Conservation (phyloP, 2,113 vertebrate genomes). For the Pomatostomus ruficeps region DNA sequence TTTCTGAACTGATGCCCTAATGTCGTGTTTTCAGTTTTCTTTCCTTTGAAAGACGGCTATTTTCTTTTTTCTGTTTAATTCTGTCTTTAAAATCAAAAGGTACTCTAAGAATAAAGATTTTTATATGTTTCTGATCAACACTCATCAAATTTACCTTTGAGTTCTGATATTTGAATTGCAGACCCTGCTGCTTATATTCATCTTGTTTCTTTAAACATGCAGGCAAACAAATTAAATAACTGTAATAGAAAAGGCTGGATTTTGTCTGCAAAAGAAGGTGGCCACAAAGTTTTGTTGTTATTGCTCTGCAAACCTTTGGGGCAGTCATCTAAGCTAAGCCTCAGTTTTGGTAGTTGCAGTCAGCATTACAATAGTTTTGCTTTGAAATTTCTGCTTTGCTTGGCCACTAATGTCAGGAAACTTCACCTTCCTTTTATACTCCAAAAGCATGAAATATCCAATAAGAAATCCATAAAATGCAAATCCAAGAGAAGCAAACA, state of each 20-base stretch:
- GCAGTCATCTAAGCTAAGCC: background rate
- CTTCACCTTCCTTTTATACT: background rate
- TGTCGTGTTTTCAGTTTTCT: background rate
- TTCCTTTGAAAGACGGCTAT: background rate
- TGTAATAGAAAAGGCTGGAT: background rate
- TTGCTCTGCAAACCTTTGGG: background rate
- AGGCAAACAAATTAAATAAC: background rate
- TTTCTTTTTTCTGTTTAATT: background rate
- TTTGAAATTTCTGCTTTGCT: background rate
- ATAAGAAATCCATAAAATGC: background rate
- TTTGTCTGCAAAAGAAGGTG: background rate
- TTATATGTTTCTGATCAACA: background rate
- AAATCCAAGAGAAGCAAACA: conserved; percentile 14
- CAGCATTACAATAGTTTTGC: background rate
- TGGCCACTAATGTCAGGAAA: background rate
- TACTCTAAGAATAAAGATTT: background rate
- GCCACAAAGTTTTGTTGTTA: background rate
- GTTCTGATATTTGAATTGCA: background rate
- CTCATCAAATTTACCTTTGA: background rate
- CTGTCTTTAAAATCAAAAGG: background rate
- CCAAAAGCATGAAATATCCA: background rate
- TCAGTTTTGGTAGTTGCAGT: background rate
- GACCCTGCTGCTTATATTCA: background rate
- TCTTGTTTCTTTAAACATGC: background rate
- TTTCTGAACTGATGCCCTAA: background rate